Conservation (phyloP, 2,113 vertebrate species). For the Reinhardtius hippoglossoides region DNA sequence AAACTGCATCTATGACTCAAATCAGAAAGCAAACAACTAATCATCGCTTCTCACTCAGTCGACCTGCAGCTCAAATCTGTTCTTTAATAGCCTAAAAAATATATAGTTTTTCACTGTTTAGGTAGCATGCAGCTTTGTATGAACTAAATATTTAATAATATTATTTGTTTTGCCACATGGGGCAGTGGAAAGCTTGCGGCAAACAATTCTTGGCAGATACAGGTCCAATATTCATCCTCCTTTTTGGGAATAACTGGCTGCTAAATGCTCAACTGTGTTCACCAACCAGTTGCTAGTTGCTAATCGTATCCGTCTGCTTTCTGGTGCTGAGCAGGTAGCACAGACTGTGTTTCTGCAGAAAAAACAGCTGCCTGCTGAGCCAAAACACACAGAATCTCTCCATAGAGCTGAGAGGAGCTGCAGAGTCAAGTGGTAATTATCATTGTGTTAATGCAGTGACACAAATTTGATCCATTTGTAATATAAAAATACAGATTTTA, state of each 20-base stretch:
- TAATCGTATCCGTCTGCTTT: background rate
- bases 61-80: conserved; percentile 23
- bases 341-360: background rate
- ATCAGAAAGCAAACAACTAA: conserved; percentile 55
- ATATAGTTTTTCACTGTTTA: background rate
- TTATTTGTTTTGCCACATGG: background rate
- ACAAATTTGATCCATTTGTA: background rate
- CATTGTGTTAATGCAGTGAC: background rate
- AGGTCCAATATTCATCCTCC: no score
- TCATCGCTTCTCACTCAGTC: conserved; percentile 3
- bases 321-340: no score
- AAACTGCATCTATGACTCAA: conserved; percentile 39
- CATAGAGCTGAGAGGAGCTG: background rate
- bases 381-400: background rate
- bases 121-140: background rate
- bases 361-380: background rate
- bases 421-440: no score
- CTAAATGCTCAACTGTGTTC: background rate
- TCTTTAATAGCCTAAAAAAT: conserved; percentile 21
- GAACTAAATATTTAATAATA: background rate
- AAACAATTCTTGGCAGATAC: no score
- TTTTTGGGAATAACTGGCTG: background rate
- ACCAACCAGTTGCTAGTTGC: background rate
- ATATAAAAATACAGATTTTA: background rate
- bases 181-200: background rate